Conservation (phyloP, 1,140 invertebrate genomes). For the Zaprionus inermis region DNA sequence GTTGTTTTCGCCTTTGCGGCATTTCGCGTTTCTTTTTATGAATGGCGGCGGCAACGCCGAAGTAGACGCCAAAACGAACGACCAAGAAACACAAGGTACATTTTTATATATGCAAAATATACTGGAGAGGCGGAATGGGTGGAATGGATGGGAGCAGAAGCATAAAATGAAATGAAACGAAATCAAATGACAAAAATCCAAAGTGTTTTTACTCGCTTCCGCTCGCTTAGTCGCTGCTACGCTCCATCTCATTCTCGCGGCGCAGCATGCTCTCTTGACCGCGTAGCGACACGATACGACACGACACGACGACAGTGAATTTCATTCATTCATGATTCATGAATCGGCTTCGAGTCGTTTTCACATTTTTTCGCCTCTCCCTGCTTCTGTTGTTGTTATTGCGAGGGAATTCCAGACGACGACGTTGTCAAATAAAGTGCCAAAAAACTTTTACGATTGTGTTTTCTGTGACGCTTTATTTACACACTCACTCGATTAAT, state of each 20-base stretch:
- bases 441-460: constrained; percentile 38
- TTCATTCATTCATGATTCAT: constrained; percentile 72
- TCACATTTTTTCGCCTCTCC: constrained; percentile 37
- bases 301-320: constrained; percentile 62
- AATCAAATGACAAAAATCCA: constrained; percentile 57
- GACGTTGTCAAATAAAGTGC: constrained; percentile 29
- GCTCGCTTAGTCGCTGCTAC: neutral
- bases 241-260: constrained; percentile 19
- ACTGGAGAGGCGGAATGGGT: constrained; percentile 18
- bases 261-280: constrained; percentile 26
- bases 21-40: constrained; percentile 54
- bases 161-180: constrained; percentile 23
- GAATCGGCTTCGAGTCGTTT: constrained; percentile 45
- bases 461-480: constrained; percentile 66
- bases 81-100: constrained; percentile 55
- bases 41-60: constrained; percentile 42
- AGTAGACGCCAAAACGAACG: constrained; percentile 23
- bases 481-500: constrained; percentile 49
- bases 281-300: constrained; percentile 15
- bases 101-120: constrained; percentile 47
- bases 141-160: constrained; percentile 9
- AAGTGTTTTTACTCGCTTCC: constrained; percentile 45
- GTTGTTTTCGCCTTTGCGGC: constrained; percentile 26
- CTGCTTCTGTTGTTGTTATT: constrained; percentile 19
- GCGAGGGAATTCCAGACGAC: constrained; percentile 49